Conservation (phyloP, 1,140 invertebrate genomes). For the Hydropsyche tenuis region DNA sequence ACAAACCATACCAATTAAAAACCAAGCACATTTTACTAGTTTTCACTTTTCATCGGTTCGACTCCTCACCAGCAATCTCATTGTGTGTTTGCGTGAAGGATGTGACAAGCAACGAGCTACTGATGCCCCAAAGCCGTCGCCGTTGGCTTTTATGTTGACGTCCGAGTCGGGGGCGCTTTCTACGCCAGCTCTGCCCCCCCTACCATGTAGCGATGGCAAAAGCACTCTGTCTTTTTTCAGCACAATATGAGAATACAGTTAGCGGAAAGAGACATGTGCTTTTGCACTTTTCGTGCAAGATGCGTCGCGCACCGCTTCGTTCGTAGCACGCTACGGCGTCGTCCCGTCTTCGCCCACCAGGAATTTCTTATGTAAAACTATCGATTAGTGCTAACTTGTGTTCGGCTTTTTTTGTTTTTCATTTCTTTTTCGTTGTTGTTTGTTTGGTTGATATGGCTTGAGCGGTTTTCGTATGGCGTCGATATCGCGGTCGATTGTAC, state of each 20-base stretch:
- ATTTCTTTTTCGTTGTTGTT: background rate
- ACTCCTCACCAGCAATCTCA: slow-evolving; percentile 50
- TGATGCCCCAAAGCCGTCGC: slow-evolving; percentile 39
- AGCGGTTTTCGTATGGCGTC: no score
- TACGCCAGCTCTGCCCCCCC: background rate
- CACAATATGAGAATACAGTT: background rate
- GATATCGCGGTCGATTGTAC: no score
- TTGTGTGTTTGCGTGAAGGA: slow-evolving; percentile 46
- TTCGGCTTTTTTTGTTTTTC: background rate
- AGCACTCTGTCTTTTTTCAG: slow-evolving; percentile 25
- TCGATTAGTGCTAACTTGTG: background rate
- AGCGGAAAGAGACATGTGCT: slow-evolving; percentile 40
- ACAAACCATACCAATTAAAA: background rate
- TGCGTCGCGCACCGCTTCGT: background rate
- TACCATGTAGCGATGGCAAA: slow-evolving; percentile 29
- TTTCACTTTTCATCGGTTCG: background rate
- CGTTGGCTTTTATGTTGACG: slow-evolving; percentile 39
- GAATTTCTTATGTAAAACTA: slow-evolving; percentile 35
- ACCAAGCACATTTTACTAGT: background rate
- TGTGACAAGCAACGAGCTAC: slow-evolving; percentile 48
- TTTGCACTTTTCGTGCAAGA: background rate
- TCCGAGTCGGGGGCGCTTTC: slow-evolving; percentile 41
- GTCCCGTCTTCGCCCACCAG: slow-evolving; percentile 4
- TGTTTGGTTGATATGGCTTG: no score
- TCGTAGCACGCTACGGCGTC: slow-evolving; percentile 16